A percentile compares a stretch with the other conserved stretches of the same genome.
These are phyloP conservation scores for Nebria salina DNA, from an alignment of 2,888 invertebrate genomes.

Conservation along the genomic window DNA sequence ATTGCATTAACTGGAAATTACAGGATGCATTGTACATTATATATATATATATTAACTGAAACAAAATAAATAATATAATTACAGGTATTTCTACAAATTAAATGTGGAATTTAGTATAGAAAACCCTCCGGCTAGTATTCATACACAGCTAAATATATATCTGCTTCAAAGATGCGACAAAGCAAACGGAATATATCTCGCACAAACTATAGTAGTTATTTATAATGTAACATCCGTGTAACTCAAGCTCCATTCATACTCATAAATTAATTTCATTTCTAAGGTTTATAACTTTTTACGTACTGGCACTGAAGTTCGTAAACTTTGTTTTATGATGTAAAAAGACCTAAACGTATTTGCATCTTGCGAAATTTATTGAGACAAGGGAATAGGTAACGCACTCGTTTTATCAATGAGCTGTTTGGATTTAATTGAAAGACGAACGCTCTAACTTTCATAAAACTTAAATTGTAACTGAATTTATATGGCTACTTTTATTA, in stretches of 20 bases:
- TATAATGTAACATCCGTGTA: background rate
- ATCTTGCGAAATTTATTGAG: background rate
- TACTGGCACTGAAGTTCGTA: background rate
- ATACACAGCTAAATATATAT: background rate
- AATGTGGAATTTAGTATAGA: background rate
- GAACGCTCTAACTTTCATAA: background rate
- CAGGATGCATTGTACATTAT: no score
- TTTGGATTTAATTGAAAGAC: background rate
- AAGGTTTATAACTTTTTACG: constrained; percentile 1
- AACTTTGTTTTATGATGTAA: background rate
- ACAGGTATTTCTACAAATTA: background rate
- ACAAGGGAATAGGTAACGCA: background rate
- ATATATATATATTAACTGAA: no score
- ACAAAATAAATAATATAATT: no score
- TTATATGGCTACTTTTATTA: background rate
- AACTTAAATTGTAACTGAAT: background rate
- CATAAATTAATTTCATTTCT: background rate
- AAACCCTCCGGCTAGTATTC: background rate
- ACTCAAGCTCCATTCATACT: background rate
- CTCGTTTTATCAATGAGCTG: background rate
- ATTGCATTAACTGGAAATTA: no score
- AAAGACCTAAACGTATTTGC: background rate
- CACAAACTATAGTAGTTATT: background rate
- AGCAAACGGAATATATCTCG: background rate
- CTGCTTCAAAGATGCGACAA: background rate